Percentiles rank a stretch among this genome's conserved stretches.
These are phyloP conservation scores for Gavialis gangeticus DNA, from an alignment of 2,113 vertebrate genomes.

Conservation along the genomic window DNA sequence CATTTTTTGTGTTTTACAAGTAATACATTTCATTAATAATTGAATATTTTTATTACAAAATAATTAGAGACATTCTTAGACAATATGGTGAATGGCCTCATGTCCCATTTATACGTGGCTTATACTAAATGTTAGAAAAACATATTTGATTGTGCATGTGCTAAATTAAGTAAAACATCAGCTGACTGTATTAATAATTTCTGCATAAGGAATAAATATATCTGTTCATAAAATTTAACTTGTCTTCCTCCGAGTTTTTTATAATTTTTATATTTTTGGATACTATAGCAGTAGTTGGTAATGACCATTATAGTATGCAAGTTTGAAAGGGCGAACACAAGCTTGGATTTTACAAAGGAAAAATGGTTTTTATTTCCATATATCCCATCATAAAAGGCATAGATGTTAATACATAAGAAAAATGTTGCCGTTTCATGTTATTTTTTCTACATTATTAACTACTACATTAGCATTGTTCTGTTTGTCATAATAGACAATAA, in stretches of 20 bases:
- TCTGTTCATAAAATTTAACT: neutral
- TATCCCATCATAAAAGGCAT: no score
- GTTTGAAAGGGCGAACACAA: neutral
- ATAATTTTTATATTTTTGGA: neutral
- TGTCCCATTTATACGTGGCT: neutral
- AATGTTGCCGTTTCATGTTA: neutral
- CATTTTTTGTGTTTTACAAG: neutral
- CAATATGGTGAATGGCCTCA: neutral
- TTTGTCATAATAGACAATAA: neutral
- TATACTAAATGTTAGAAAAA: neutral
- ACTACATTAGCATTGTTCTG: neutral
- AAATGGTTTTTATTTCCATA: neutral
- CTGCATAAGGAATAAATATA: neutral
- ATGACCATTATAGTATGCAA: neutral
- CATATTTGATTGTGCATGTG: neutral
- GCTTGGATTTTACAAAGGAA: neutral
- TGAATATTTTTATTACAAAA: conserved; percentile 1
- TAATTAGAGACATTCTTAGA: neutral
- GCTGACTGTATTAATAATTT: neutral
- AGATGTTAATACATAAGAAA: neutral
- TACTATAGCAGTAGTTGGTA: neutral
- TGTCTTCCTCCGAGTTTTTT: neutral
- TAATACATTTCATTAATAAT: neutral
- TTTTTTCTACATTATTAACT: neutral
- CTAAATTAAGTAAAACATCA: neutral